Conservation (phyloP, 2,797 vertebrate species). For the Aphelocoma californica region DNA sequence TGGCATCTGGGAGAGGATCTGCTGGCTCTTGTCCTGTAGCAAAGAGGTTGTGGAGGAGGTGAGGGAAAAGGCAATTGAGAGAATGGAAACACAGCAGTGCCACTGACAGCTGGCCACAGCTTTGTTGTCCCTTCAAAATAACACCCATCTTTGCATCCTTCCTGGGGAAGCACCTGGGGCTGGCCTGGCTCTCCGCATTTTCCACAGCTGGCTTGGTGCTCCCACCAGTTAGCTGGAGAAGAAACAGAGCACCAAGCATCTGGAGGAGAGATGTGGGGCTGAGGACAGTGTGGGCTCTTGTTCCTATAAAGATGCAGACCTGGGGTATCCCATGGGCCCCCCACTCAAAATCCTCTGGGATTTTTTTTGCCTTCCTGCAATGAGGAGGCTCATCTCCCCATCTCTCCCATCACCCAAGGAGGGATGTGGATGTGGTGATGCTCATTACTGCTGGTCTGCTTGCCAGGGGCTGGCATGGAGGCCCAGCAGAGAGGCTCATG, state of each 20-base stretch:
- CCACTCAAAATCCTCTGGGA: background rate
- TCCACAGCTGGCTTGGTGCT: background rate
- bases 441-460: background rate
- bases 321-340: background rate
- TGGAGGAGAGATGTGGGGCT: background rate
- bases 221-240: background rate
- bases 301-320: background rate
- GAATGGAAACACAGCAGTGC: background rate
- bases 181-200: background rate
- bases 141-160: background rate
- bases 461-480: background rate
- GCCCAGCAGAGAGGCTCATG: background rate
- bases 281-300: fast-evolving
- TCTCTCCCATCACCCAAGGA: background rate
- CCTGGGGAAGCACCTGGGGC: background rate
- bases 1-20: background rate
- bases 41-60: background rate
- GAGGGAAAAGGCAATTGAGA: background rate
- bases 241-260: background rate
- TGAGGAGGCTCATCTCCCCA: background rate
- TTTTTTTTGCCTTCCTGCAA: background rate
- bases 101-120: fast-evolving
- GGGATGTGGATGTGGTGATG: background rate
- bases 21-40: background rate
- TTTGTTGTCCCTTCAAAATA: background rate